Percentiles rank a stretch among this genome's conserved stretches.
phyloP scores from a whole-genome alignment of 2,888 invertebrate genomes.

The Phortica magna region DNA sequence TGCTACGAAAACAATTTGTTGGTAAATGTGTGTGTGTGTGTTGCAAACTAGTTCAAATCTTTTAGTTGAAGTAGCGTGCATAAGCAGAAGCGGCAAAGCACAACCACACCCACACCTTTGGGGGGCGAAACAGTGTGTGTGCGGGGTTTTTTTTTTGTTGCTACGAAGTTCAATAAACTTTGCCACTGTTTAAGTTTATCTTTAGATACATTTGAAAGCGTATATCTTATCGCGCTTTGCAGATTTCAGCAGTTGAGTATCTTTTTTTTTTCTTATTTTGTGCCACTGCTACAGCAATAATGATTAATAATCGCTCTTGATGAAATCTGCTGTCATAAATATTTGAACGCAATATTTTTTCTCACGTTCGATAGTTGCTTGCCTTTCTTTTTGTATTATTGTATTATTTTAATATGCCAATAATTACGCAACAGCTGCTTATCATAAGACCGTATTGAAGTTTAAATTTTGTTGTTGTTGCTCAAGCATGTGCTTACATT shows the following conservation, averaged over 20 bases:
- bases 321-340: constrained; percentile 24
- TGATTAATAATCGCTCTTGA: constrained; percentile 15
- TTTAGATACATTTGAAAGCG: constrained; percentile 1
- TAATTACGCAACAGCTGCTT: constrained; percentile 6
- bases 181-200: constrained; percentile 3
- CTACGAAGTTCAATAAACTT: constrained; percentile 25
- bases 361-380: constrained; percentile 22
- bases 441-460: neutral
- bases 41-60: too few species aligned
- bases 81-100: too few species aligned
- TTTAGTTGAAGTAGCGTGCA: too few species aligned
- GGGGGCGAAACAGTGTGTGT: neutral
- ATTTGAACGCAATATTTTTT: constrained; percentile 15
- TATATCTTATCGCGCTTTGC: constrained; percentile 8
- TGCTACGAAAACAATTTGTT: too few species aligned
- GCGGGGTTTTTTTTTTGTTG: neutral
- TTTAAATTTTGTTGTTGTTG: neutral
- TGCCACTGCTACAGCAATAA: neutral
- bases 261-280: too few species aligned
- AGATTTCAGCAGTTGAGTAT: too few species aligned
- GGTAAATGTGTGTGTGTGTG: too few species aligned
- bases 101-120: too few species aligned
- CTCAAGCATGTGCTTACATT: neutral
- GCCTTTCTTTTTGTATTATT: neutral
- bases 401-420: neutral